phyloP scores from a whole-genome alignment of 2,113 vertebrate species.

The Egretta garzetta region DNA sequence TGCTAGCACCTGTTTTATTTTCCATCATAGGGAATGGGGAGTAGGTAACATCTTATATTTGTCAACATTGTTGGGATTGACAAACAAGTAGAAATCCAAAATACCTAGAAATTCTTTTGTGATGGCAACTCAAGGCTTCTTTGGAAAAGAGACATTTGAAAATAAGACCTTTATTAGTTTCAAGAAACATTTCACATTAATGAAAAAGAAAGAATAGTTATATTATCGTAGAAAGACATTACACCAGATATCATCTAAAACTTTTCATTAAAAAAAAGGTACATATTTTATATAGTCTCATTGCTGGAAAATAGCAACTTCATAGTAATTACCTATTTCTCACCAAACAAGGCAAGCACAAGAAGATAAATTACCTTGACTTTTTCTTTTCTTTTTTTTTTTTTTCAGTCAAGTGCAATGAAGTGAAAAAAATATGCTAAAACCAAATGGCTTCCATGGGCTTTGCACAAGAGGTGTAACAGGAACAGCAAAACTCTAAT shows the following conservation, averaged over 20 bases:
- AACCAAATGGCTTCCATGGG: background rate
- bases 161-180: background rate
- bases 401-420: background rate
- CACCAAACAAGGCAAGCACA: background rate
- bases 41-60: background rate
- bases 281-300: background rate
- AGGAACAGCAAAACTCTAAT: background rate
- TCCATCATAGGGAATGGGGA: background rate
- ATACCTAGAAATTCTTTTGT: background rate
- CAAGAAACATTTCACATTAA: background rate
- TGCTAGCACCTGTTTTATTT: background rate
- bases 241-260: background rate
- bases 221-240: background rate
- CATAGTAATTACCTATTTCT: background rate
- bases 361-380: background rate
- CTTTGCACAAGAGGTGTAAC: background rate
- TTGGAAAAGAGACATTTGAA: background rate
- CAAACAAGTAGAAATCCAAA: background rate
- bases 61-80: background rate
- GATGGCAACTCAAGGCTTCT: background rate
- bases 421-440: background rate
- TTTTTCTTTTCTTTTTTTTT: background rate
- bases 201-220: background rate
- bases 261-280: background rate
- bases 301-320: background rate